phyloP scores from a whole-genome alignment of 1,140 invertebrate species.

The Hypsibius dujardini region DNA sequence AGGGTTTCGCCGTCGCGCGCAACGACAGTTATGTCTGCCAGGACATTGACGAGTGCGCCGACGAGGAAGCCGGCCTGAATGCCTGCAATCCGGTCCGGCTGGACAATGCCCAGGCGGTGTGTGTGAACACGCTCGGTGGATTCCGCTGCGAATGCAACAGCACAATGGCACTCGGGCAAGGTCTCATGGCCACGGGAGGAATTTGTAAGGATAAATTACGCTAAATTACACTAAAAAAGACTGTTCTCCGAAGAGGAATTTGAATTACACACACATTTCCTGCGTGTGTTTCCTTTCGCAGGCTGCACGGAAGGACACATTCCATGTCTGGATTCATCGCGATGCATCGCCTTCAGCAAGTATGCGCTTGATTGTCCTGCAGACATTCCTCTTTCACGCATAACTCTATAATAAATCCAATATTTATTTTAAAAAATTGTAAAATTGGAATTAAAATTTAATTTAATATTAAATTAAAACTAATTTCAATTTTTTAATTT shows the following conservation, averaged over 20 bases:
- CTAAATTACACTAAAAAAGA: neutral
- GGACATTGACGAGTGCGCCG: constrained; percentile 3
- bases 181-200: neutral
- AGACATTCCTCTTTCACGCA: too few relatives aligned
- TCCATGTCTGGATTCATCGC: neutral
- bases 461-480: too few relatives aligned
- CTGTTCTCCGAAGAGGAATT: neutral
- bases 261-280: neutral
- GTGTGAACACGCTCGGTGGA: neutral
- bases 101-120: neutral
- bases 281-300: neutral
- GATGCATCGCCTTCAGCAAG: neutral
- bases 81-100: neutral
- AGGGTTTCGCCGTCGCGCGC: neutral
- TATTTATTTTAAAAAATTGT: neutral
- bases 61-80: neutral
- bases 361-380: neutral
- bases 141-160: neutral
- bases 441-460: neutral
- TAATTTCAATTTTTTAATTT: too few relatives aligned
- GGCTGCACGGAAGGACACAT: neutral
- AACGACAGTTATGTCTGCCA: neutral
- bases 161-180: neutral
- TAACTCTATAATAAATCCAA: neutral
- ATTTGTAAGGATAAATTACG: neutral